Evolutionary conservation across 2,113 vertebrate genomes (phyloP), one percentile per base, ranked within the genome.

Genomic region (Phrynosoma blainvillii): DNA sequence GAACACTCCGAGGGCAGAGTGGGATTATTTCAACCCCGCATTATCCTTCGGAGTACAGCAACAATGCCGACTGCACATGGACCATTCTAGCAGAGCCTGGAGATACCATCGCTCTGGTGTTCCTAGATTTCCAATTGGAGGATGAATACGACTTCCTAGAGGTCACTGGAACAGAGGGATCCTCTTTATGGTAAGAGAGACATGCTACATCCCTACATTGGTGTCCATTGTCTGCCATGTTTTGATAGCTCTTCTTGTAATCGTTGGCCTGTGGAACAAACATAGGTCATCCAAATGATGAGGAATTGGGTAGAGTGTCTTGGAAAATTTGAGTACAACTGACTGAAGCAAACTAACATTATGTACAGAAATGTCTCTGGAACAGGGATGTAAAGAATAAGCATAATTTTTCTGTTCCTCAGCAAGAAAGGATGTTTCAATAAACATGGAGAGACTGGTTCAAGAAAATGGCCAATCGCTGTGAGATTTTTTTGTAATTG

Each of bases 61-160:
- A 99, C 95, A 98, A 99, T 0, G 98, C 98, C 0, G 99, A 99
- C 96, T 99, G 99, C 96, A 99, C 98, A 0, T 99, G 99, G 99
- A 99, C 99, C 36, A 97, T 99, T 89, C 97, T 99, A 47, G 99
- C 99, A 0, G 99, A 99, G 88, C 98, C 98, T 0, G 99, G 99
- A 1, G 99, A 99, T 96, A 99, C 99, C 90, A 99, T 99, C 0
- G 98, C 99, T 70, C 93, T 99, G 96, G 98, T 99, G 84, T 99
- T 99, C 93, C 98, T 97, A 56, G 98, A 99, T 96, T 99, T 99
- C 89, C 99, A 99, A 93, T 95, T 99, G 94, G 99, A 99, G 95
- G 99, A 99, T 0, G 98, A 98, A 76, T 99, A 99, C 0, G 99
- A 99, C 81, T 98, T 99, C 8, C 92, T 99, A 93, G 99, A 99